These are phyloP conservation scores for Trissolcus japonicus DNA, from an alignment of 2,888 invertebrate genomes.

Conservation along the genomic window DNA sequence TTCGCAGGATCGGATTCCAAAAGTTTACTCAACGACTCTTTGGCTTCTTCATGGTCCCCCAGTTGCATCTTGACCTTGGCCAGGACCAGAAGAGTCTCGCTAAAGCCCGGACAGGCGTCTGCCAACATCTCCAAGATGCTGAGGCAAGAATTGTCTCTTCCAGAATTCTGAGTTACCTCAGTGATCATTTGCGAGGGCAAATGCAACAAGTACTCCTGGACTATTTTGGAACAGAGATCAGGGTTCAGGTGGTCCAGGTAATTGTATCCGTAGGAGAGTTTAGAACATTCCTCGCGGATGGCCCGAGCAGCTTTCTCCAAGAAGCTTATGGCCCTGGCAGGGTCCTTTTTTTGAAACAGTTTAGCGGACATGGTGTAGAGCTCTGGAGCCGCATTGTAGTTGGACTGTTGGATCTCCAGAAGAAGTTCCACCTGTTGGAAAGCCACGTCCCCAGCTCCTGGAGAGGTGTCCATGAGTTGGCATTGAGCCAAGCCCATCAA, in stretches of 20 bases:
- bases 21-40: constrained; percentile 84
- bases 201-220: constrained; percentile 85
- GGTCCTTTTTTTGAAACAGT: constrained; percentile 77
- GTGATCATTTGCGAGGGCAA: constrained; percentile 78
- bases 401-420: constrained; percentile 82
- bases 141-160: constrained; percentile 78
- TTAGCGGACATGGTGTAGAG: constrained; percentile 84
- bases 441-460: constrained; percentile 83
- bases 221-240: constrained; percentile 88
- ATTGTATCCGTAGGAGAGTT: constrained; percentile 83
- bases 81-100: constrained; percentile 82
- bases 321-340: constrained; percentile 79
- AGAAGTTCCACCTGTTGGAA: constrained; percentile 92
- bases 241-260: constrained; percentile 89
- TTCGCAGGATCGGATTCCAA: constrained; percentile 87
- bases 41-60: constrained; percentile 86
- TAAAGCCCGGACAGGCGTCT: constrained; percentile 89
- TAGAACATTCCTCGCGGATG: constrained; percentile 78
- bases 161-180: constrained; percentile 61
- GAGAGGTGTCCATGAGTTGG: constrained; percentile 83
- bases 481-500: constrained; percentile 89
- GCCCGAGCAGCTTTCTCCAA: constrained; percentile 81
- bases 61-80: constrained; percentile 89
- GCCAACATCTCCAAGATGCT: constrained; percentile 84
- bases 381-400: constrained; percentile 81